phyloP scores from a whole-genome alignment of 2,797 vertebrate species.

The Mergus octosetaceus region DNA sequence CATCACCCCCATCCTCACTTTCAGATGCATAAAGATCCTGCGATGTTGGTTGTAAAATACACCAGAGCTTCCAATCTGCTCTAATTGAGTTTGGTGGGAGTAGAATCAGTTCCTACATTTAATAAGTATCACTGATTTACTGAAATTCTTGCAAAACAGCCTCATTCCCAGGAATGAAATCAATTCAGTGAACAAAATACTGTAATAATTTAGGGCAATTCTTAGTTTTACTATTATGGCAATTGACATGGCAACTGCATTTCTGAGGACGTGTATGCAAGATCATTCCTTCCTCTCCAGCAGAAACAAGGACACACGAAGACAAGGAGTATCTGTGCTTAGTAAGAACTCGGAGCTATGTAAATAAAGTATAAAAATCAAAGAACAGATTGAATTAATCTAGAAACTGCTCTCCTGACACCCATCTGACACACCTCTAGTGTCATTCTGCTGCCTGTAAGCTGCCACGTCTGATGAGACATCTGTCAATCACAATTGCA shows the following conservation, averaged over 20 bases:
- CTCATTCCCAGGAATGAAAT: conserved; percentile 2
- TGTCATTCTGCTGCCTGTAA: conserved; percentile 1
- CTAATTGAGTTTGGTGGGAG: conserved; percentile 28
- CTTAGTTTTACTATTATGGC: neutral
- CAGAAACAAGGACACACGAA: neutral
- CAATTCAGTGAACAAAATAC: neutral
- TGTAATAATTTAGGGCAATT: neutral
- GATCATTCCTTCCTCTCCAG: neutral
- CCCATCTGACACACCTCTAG: neutral
- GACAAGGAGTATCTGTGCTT: neutral
- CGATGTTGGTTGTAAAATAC: neutral
- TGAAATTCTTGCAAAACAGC: conserved; percentile 4
- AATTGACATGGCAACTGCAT: neutral
- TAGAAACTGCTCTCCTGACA: neutral
- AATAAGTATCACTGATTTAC: neutral
- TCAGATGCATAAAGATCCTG: neutral
- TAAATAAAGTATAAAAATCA: neutral
- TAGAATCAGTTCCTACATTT: neutral
- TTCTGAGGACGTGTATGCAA: neutral
- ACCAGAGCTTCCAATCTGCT: neutral
- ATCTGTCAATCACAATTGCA: neutral
- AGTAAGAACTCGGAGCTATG: rapidly evolving
- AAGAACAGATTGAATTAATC: neutral
- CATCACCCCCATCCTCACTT: neutral
- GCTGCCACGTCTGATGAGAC: conserved; percentile 11